These are phyloP conservation scores for Merodon equestris DNA, from an alignment of 2,888 invertebrate species.

Conservation along the genomic window DNA sequence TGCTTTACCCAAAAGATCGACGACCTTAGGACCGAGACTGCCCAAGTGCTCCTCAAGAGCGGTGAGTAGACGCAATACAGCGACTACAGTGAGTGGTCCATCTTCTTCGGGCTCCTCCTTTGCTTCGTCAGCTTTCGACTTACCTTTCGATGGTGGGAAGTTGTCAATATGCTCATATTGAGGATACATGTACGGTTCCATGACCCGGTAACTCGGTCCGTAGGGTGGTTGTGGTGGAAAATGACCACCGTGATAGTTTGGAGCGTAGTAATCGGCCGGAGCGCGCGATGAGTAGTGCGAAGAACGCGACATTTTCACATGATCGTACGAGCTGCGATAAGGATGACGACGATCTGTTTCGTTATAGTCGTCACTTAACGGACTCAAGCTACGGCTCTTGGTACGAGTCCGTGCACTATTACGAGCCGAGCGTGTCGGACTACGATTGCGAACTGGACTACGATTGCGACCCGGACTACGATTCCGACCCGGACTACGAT, in stretches of 20 bases:
- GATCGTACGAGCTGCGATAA: slow-evolving; percentile 23
- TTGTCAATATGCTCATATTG: slow-evolving; percentile 75
- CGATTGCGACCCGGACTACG: slow-evolving; percentile 50
- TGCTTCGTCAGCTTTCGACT: slow-evolving; percentile 72
- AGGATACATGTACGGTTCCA: slow-evolving; percentile 76
- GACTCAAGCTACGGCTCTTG: slow-evolving; percentile 66
- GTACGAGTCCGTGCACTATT: slow-evolving; percentile 68
- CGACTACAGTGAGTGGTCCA: slow-evolving; percentile 81
- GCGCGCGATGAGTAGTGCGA: slow-evolving; percentile 53
- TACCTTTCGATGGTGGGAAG: slow-evolving; percentile 71
- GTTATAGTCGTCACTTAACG: slow-evolving; percentile 66
- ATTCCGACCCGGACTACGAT: slow-evolving; percentile 33
- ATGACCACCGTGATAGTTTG: slow-evolving; percentile 38
- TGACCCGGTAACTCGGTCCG: slow-evolving; percentile 72
- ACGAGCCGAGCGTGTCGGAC: too few species aligned
- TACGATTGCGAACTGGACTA: slow-evolving; percentile 53
- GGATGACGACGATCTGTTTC: slow-evolving; percentile 48
- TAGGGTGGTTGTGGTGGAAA: slow-evolving; percentile 68
- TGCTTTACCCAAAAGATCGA: slow-evolving; percentile 87
- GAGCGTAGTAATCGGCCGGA: slow-evolving; percentile 53
- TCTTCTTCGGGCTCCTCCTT: slow-evolving; percentile 79
- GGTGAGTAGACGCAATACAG: slow-evolving; percentile 86
- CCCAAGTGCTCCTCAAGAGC: slow-evolving; percentile 91
- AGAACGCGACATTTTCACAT: slow-evolving; percentile 29
- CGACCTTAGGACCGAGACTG: slow-evolving; percentile 89